A percentile compares a stretch with the other conserved stretches of the same genome.
These are phyloP conservation scores for Drosophila kohkoa DNA, from an alignment of 1,140 invertebrate species.

Conservation along the genomic window DNA sequence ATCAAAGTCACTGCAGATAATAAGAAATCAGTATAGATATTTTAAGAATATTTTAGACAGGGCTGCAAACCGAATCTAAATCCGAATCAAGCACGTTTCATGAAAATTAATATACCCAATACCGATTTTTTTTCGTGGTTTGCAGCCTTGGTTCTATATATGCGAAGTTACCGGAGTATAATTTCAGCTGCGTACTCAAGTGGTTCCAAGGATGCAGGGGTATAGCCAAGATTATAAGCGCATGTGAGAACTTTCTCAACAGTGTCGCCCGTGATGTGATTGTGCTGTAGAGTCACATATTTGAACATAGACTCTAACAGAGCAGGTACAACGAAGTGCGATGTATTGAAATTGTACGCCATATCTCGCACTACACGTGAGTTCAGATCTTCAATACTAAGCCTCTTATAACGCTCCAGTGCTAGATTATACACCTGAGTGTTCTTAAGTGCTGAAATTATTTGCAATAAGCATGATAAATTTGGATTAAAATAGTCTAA, in stretches of 20 bases:
- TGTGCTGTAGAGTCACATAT: slow-evolving; percentile 83
- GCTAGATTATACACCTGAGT: slow-evolving; percentile 60
- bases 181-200: slow-evolving; percentile 72
- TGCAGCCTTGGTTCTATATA: too few relatives aligned
- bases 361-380: slow-evolving; percentile 85
- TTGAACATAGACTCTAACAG: slow-evolving; percentile 84
- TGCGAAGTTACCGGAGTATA: slow-evolving; percentile 48
- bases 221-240: slow-evolving; percentile 85
- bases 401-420: slow-evolving; percentile 59
- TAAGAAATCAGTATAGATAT: neutral
- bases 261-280: slow-evolving; percentile 84
- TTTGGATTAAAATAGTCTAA: too few relatives aligned
- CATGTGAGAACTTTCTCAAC: slow-evolving; percentile 85
- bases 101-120: too few relatives aligned
- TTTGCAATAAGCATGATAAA: neutral
- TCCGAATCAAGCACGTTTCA: too few relatives aligned
- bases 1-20: slow-evolving; percentile 85
- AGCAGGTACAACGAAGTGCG: slow-evolving; percentile 82
- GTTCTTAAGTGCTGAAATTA: slow-evolving; percentile 61
- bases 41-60: neutral
- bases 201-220: slow-evolving; percentile 75
- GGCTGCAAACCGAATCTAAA: too few relatives aligned
- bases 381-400: slow-evolving; percentile 68
- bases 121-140: too few relatives aligned
- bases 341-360: slow-evolving; percentile 76